A percentile compares a stretch with the other conserved stretches of the same genome.
These are phyloP conservation scores for Phaethornis superciliosus DNA, from an alignment of 2,113 vertebrate species.

Conservation along the genomic window DNA sequence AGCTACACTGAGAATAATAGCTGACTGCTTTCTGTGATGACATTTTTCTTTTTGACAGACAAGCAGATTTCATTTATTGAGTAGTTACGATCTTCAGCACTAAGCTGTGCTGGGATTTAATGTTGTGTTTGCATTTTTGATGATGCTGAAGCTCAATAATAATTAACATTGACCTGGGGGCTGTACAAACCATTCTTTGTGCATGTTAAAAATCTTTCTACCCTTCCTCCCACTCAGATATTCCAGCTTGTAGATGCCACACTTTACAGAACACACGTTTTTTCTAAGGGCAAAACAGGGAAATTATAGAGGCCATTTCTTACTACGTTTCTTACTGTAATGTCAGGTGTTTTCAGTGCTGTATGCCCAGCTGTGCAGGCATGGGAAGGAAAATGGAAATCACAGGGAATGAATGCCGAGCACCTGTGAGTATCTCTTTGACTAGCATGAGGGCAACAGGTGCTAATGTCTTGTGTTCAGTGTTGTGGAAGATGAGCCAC, in stretches of 20 bases:
- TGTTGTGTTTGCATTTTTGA: constrained; percentile 32
- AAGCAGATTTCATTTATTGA: constrained; percentile 44
- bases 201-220: background rate
- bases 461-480: background rate
- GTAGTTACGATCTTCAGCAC: background rate
- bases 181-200: background rate
- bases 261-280: background rate
- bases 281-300: background rate
- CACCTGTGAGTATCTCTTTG: background rate
- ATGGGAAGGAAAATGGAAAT: background rate
- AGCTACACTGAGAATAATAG: background rate
- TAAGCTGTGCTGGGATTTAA: background rate
- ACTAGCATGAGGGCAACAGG: background rate
- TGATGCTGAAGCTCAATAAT: background rate
- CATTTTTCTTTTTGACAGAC: constrained; percentile 50
- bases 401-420: background rate
- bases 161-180: background rate
- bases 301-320: background rate
- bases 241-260: background rate
- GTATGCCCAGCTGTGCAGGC: background rate
- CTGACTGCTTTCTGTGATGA: constrained; percentile 6
- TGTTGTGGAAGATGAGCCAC: background rate
- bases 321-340: background rate
- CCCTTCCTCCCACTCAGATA: background rate
- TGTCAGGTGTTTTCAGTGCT: background rate